Evolutionary conservation across 2,797 vertebrate species (phyloP).

Genomic region (Hypotaenidia philippensis): DNA sequence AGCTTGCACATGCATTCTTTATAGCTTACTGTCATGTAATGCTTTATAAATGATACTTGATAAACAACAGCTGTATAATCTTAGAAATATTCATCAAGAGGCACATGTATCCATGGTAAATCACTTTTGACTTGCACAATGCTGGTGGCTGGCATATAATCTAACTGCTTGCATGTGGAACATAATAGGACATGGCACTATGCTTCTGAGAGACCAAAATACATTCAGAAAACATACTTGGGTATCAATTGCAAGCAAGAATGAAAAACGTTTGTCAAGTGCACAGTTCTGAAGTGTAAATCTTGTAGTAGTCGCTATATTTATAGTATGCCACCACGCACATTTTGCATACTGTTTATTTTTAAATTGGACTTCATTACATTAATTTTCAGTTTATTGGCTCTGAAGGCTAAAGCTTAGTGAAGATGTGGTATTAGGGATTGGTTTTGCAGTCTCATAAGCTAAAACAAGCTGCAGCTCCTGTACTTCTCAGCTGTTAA

Average conservation of each 20-base stretch:
- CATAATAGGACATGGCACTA: background rate
- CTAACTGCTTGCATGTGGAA: slow-evolving; percentile 45
- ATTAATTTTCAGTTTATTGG: slow-evolving; percentile 29
- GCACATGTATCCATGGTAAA: slow-evolving; percentile 59
- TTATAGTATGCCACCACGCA: background rate
- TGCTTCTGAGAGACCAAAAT: slow-evolving; percentile 50
- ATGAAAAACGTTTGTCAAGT: background rate
- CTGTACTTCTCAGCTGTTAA: background rate
- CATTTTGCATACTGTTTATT: slow-evolving; percentile 20
- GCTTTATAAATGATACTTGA: slow-evolving; percentile 75
- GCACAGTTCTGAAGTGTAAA: background rate
- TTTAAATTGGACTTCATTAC: slow-evolving; percentile 5
- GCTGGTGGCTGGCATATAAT: slow-evolving; percentile 28
- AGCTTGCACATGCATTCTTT: slow-evolving; percentile 62
- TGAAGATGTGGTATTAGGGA: background rate
- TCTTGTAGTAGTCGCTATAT: background rate
- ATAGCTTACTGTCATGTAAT: slow-evolving; percentile 69
- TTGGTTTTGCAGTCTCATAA: background rate
- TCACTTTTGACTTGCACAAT: slow-evolving; percentile 55
- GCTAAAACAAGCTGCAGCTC: background rate
- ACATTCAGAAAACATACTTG: slow-evolving; percentile 21
- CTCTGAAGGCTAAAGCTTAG: background rate
- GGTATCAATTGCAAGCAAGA: slow-evolving; percentile 19
- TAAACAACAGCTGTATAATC: slow-evolving; percentile 72
- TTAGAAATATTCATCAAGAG: slow-evolving; percentile 72